These are phyloP conservation scores for Catostylus mosaicus DNA, from an alignment of 30 jellyfish, hydroid and myxozoan genomes.

Conservation along the genomic window DNA sequence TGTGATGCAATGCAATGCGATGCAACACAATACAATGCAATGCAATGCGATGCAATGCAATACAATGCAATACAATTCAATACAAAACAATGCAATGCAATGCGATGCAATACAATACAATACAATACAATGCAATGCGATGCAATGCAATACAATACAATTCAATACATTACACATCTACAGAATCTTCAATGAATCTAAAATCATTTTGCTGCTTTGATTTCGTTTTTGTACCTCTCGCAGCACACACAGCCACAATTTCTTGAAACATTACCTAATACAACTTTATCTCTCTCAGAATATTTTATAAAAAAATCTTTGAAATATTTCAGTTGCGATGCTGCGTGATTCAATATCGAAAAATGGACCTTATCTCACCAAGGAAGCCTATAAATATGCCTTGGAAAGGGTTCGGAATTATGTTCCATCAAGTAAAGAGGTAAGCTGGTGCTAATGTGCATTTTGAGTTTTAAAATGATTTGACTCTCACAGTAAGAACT, in stretches of 20 bases:
- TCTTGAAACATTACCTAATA: too few relatives aligned
- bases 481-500: too few relatives aligned
- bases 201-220: too few relatives aligned
- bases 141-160: too few relatives aligned
- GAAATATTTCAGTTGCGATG: conserved; percentile 64
- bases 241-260: too few relatives aligned
- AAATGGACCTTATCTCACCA: conserved; percentile 65
- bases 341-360: conserved; percentile 80
- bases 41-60: neutral
- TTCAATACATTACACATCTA: too few relatives aligned
- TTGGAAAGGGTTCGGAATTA: conserved; percentile 77
- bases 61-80: neutral
- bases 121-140: neutral
- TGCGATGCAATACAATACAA: neutral
- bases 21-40: neutral
- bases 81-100: conserved; percentile 1
- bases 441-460: too few relatives aligned
- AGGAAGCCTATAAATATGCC: conserved; percentile 91
- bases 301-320: too few relatives aligned
- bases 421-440: conserved; percentile 79
- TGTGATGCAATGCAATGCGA: neutral
- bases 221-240: too few relatives aligned
- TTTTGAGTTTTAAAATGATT: too few relatives aligned
- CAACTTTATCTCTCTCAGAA: too few relatives aligned
- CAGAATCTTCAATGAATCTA: too few relatives aligned